Conservation (phyloP, 2,888 invertebrate genomes). For the Chloromyia formosa region DNA sequence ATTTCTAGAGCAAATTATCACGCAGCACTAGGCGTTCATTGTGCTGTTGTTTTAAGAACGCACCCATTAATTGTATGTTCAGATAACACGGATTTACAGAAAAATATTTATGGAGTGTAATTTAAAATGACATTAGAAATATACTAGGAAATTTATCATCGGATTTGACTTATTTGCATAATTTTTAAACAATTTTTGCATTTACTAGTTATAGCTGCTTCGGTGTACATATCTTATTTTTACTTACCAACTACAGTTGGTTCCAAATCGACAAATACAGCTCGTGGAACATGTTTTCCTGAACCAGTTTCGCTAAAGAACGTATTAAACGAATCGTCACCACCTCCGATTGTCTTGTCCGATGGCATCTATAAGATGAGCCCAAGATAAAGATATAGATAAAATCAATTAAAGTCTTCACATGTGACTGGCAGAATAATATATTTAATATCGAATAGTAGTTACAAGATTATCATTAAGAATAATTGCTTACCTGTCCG, state of each 20-base stretch:
- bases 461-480: constrained; percentile 10
- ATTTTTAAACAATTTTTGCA: background rate
- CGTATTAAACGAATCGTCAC: constrained; percentile 80
- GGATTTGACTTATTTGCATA: constrained; percentile 3
- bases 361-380: constrained; percentile 72
- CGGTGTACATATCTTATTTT: too few species aligned
- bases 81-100: too few species aligned
- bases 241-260: constrained; percentile 88
- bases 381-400: background rate
- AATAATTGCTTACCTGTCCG: constrained; percentile 66
- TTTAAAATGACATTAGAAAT: too few species aligned
- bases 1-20: too few species aligned
- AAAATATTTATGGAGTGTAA: too few species aligned
- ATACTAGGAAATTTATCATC: too few species aligned
- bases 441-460: background rate
- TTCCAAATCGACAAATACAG: constrained; percentile 90
- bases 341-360: constrained; percentile 78
- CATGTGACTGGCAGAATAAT: background rate
- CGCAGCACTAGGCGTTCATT: too few species aligned
- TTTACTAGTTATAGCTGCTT: background rate
- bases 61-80: too few species aligned
- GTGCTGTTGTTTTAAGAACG: too few species aligned
- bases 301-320: constrained; percentile 81
- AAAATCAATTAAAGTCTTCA: constrained; percentile 11
- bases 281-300: constrained; percentile 87